phyloP scores from a whole-genome alignment of 2,888 invertebrate genomes.

The Lasioglossum pauxillum region DNA sequence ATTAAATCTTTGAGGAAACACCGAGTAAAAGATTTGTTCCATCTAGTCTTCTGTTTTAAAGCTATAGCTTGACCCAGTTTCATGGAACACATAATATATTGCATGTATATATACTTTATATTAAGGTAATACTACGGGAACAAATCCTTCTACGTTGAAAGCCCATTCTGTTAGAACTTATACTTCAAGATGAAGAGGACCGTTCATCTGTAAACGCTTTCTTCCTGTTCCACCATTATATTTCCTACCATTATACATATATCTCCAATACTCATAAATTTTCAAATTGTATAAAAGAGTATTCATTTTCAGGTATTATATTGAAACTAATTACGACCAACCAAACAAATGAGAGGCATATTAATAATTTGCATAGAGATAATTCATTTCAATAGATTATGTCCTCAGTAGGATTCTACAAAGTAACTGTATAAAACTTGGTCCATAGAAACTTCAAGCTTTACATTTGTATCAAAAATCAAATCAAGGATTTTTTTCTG shows the following conservation, averaged over 20 bases:
- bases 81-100: background rate
- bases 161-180: background rate
- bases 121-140: background rate
- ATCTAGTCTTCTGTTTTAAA: background rate
- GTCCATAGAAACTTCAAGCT: background rate
- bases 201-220: background rate
- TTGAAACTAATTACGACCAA: background rate
- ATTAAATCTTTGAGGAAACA: background rate
- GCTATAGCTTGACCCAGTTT: background rate
- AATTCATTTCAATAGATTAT: background rate
- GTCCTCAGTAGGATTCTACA: background rate
- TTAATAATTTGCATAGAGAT: background rate
- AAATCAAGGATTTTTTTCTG: no score
- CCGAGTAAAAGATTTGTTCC: background rate
- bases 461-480: no score
- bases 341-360: background rate
- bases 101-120: conserved; percentile 3
- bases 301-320: background rate
- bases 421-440: background rate
- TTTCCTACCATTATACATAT: background rate
- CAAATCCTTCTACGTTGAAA: background rate
- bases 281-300: background rate
- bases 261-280: background rate
- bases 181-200: background rate
- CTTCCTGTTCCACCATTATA: background rate